Evolutionary conservation across 2,888 invertebrate genomes (phyloP), one percentile per base, ranked within the genome.

Genomic region (Lepidocyrtoides sp.): DNA sequence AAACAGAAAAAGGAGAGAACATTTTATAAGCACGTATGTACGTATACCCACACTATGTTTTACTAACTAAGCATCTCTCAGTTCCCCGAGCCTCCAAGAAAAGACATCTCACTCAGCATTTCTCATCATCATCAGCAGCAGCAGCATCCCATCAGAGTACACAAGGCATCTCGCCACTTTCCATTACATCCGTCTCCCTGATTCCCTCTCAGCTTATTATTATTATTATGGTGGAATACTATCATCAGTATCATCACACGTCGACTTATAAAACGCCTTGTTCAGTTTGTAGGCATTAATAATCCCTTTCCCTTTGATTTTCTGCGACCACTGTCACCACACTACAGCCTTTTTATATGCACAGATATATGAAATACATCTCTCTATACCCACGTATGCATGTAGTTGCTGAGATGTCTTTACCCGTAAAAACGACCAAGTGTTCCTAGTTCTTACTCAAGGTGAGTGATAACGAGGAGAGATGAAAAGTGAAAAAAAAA

Each of bases 231-330:
- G 26, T 36, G 36, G 54, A 66, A 85, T 77, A 82, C 72, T 57
- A 89, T 83, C 84, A 66, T 84, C 77, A 84, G 72, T 69, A 82
- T 48, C 84, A 89, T 84, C 79, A 89, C 89, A 85, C 79, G 69
- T 54, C 82, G 57, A 8, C n/a, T 79, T 85, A 66, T 85, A 77
- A 54, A 85, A 72, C 86, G 91, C 91, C 85, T 91, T 86, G 86
- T 91, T 86, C 72, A 91, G 91, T 72, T 86, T 86, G 77, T 86
- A 86, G 86, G 60, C 86, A 81, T 91, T 91, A 91, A 72, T 86
- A 91, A 91, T 86, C 72, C 72, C 14, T 20, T 66, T 86, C 51
- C 86, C 82, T 91, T 91, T 91, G 91, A 91, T 85, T 91, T 91
- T 81, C 66, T 86, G 91, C 86, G 86, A 72, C 91, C 57, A 90